These are phyloP conservation scores for Colinus virginianus DNA, from an alignment of 2,113 vertebrate genomes.

Conservation along the genomic window DNA sequence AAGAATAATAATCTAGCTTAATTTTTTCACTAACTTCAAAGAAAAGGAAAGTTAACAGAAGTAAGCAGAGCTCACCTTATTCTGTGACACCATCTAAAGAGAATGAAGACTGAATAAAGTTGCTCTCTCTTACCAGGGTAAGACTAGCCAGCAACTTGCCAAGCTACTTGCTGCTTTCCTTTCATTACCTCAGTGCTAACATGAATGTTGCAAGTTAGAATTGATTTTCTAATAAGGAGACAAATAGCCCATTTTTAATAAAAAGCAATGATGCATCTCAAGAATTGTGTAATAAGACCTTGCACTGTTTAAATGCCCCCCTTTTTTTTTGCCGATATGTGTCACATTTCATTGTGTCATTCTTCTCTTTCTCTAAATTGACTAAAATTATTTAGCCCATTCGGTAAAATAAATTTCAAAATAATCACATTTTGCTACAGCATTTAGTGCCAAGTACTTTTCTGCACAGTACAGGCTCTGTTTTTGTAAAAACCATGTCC, in stretches of 20 bases:
- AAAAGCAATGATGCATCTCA: neutral
- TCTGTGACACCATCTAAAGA: neutral
- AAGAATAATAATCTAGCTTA: neutral
- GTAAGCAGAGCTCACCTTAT: neutral
- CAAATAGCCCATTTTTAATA: neutral
- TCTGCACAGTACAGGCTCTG: neutral
- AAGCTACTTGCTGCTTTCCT: neutral
- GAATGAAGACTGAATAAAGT: neutral
- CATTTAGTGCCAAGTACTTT: neutral
- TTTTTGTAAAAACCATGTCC: slow-evolving; percentile 17
- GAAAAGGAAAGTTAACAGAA: neutral
- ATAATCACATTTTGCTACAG: neutral
- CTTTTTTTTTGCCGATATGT: neutral
- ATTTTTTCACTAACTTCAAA: neutral
- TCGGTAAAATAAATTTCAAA: neutral
- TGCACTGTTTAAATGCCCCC: neutral
- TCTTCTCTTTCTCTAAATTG: slow-evolving; percentile 20
- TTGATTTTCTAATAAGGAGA: neutral
- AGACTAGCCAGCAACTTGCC: neutral
- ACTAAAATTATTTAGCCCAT: neutral
- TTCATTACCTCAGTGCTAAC: neutral
- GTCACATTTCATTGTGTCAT: neutral
- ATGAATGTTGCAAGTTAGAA: neutral
- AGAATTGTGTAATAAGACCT: neutral
- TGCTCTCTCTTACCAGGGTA: neutral